phyloP scores from a whole-genome alignment of 2,797 vertebrate species.

The Craterocephalus amniculus region DNA sequence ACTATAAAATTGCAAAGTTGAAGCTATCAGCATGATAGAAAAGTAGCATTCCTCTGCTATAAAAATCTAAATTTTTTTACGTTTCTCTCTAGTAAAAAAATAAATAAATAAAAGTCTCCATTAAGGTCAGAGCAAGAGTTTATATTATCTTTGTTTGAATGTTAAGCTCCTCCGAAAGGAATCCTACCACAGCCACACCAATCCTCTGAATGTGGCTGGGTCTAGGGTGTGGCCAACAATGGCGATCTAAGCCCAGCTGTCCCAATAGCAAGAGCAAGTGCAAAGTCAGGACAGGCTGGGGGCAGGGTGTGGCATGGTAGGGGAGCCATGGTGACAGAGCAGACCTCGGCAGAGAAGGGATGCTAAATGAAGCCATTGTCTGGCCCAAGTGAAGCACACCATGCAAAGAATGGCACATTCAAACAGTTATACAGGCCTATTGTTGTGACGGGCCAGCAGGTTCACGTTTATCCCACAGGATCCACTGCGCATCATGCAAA shows the following conservation, averaged over 20 bases:
- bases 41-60: not conserved
- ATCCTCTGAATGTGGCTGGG: conserved; percentile 60
- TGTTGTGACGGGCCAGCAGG: conserved; percentile 70
- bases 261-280: conserved; percentile 70
- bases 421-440: conserved; percentile 81
- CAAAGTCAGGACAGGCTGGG: conserved; percentile 71
- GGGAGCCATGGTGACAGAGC: conserved; percentile 74
- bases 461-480: conserved; percentile 64
- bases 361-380: conserved; percentile 86
- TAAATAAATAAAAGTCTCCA: not conserved
- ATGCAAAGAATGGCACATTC: conserved; percentile 81
- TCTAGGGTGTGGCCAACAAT: conserved; percentile 67
- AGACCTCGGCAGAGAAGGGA: conserved; percentile 75
- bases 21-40: not conserved
- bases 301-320: conserved; percentile 73
- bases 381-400: conserved; percentile 84
- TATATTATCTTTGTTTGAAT: not conserved
- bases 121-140: not conserved
- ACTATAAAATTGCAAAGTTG: not conserved
- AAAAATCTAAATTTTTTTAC: not conserved
- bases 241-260: conserved; percentile 65
- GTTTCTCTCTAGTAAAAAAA: conserved; percentile 3
- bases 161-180: not conserved
- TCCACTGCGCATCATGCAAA: conserved; percentile 31
- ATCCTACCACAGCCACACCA: conserved; percentile 23